Conservation (phyloP, 2,797 vertebrate genomes). For the Sebastes kiyomatsui region DNA sequence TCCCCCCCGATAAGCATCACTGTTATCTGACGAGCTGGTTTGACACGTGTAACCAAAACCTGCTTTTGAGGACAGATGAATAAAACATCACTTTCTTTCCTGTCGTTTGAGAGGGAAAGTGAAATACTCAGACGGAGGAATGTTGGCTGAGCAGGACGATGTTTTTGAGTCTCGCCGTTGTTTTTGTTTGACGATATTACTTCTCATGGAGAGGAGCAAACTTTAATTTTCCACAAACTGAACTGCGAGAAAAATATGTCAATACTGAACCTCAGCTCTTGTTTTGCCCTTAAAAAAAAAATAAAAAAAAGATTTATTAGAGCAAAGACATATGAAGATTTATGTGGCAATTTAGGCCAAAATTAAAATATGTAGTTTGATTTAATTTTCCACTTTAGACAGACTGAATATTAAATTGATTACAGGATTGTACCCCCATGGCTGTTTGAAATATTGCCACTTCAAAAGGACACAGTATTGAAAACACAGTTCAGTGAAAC, state of each 20-base stretch:
- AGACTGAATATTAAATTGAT: not conserved
- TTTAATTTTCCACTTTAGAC: conserved; percentile 21
- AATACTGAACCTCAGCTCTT: conserved; percentile 1
- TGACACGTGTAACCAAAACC: not conserved
- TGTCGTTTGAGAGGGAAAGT: not conserved
- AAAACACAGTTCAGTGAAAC: conserved; percentile 41
- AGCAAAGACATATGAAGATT: conserved; percentile 30
- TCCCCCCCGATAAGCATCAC: conserved; percentile 24
- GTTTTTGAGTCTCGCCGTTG: conserved; percentile 22
- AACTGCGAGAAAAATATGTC: conserved; percentile 6
- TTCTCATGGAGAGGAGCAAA: conserved; percentile 5
- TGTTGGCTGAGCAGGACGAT: conserved; percentile 20
- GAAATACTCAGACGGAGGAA: conserved; percentile 14
- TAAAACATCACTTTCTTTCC: conserved; percentile 20
- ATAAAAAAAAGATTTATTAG: conserved; percentile 47
- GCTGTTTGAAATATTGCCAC: conserved; percentile 15
- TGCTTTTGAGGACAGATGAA: conserved; percentile 14
- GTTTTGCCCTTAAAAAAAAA: not conserved
- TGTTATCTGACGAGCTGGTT: conserved; percentile 11
- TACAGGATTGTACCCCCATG: not conserved
- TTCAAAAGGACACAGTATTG: conserved; percentile 50
- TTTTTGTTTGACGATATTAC: conserved; percentile 43
- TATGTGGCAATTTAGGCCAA: conserved; percentile 25
- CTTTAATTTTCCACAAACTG: conserved; percentile 24
- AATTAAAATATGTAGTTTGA: conserved; percentile 38